These are phyloP conservation scores for Pachyseris speciosa DNA, from an alignment of 64 coral and sea anemone species.

Conservation along the genomic window DNA sequence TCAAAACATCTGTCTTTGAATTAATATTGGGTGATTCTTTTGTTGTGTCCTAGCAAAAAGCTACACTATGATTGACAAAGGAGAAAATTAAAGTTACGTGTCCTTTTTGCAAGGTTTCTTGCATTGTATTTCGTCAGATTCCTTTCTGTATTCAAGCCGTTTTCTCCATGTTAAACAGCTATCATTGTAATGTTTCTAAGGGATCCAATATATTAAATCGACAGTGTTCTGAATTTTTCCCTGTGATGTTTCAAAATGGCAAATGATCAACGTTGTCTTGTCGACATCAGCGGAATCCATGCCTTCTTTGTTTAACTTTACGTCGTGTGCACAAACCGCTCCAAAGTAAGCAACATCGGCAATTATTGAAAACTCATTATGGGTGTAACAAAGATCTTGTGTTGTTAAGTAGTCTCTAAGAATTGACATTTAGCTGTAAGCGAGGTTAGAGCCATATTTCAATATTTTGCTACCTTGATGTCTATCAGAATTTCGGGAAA, in stretches of 20 bases:
- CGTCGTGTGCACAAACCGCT: not conserved
- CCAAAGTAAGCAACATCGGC: not conserved
- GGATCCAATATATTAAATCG: too few species aligned
- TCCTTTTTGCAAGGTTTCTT: not conserved
- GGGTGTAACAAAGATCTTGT: not conserved
- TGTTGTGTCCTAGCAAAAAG: not conserved
- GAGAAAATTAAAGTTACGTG: not conserved
- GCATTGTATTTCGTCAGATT: not conserved
- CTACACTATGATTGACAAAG: not conserved
- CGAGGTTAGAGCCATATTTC: not conserved
- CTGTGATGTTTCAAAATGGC: too few species aligned
- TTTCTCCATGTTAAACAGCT: not conserved
- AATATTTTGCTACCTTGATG: not conserved
- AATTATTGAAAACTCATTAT: constrained; percentile 2
- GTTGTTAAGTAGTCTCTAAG: constrained; percentile 2
- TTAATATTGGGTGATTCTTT: not conserved
- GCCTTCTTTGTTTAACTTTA: not conserved
- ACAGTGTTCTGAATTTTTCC: too few species aligned
- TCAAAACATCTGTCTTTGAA: not conserved
- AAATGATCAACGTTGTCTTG: not conserved
- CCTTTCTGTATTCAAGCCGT: not conserved
- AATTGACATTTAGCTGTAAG: not conserved
- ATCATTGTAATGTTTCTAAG: not conserved
- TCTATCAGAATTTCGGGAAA: not conserved
- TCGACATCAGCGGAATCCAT: not conserved